These are phyloP conservation scores for Laspeyria flexula DNA, from an alignment of 2,888 invertebrate species.

Conservation along the genomic window DNA sequence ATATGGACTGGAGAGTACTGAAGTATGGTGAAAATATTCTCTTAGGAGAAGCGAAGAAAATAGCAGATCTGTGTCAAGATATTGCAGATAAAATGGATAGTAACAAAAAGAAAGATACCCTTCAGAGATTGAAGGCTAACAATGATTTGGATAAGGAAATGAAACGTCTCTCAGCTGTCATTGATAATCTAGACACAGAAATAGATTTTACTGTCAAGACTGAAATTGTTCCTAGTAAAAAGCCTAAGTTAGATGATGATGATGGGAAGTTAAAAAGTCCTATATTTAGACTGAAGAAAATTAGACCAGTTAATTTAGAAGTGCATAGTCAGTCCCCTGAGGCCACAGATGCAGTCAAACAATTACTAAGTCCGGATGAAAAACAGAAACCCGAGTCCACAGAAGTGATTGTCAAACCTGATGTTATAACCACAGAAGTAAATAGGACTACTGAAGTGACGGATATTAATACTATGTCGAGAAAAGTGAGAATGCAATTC, in stretches of 20 bases:
- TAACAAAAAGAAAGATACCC: slow-evolving; percentile 59
- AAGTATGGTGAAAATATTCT: slow-evolving; percentile 82
- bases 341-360: slow-evolving; percentile 36
- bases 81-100: slow-evolving; percentile 60
- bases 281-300: slow-evolving; percentile 72
- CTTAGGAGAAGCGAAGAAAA: slow-evolving; percentile 74
- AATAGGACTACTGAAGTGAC: slow-evolving; percentile 32
- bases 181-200: slow-evolving; percentile 75
- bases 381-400: slow-evolving; percentile 62
- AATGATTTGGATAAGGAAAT: slow-evolving; percentile 77
- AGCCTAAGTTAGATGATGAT: slow-evolving; percentile 51
- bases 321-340: slow-evolving; percentile 34
- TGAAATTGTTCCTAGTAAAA: slow-evolving; percentile 44
- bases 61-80: slow-evolving; percentile 70
- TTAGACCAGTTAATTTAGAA: slow-evolving; percentile 69
- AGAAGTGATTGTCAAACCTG: slow-evolving; percentile 58
- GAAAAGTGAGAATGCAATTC: slow-evolving; percentile 65
- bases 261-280: slow-evolving; percentile 64
- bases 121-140: slow-evolving; percentile 62
- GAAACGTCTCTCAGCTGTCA: slow-evolving; percentile 75
- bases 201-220: slow-evolving; percentile 54
- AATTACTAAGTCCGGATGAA: slow-evolving; percentile 53
- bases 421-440: slow-evolving; percentile 33
- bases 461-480: slow-evolving; percentile 52
- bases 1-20: slow-evolving; percentile 81